These are phyloP conservation scores for Coecobrya sp. DNA, from an alignment of 2,888 invertebrate species.

Conservation along the genomic window DNA sequence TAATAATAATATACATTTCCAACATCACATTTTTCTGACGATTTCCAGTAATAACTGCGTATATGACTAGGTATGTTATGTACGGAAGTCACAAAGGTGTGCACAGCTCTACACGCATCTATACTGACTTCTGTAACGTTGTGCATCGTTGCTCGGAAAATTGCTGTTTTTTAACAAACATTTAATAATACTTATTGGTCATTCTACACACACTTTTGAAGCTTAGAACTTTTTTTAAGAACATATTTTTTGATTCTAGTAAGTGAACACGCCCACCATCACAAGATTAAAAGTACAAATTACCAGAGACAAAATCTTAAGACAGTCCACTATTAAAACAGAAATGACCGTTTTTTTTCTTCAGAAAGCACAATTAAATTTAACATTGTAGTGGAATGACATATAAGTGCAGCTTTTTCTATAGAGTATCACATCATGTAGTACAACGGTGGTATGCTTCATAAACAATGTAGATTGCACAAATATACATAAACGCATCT, in stretches of 20 bases:
- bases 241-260: neutral
- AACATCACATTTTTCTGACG: constrained; percentile 33
- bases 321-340: neutral
- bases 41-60: neutral
- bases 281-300: neutral
- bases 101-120: neutral
- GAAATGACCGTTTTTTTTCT: no score
- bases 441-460: constrained; percentile 6
- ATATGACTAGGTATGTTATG: constrained; percentile 4
- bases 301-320: neutral
- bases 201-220: neutral
- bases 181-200: constrained; percentile 44
- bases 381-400: neutral
- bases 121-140: neutral
- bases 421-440: constrained; percentile 40
- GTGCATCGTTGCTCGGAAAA: neutral
- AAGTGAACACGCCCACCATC: constrained; percentile 22
- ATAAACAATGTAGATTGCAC: constrained; percentile 35
- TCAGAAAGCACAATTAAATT: neutral
- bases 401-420: neutral
- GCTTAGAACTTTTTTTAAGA: constrained; percentile 1
- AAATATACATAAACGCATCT: constrained; percentile 20
- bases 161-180: constrained; percentile 5
- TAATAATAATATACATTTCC: neutral
- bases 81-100: neutral